Evolutionary conservation across 2,888 invertebrate genomes (phyloP), one percentile per base, ranked within the genome.

Genomic region (Pantelozetes paolii): DNA sequence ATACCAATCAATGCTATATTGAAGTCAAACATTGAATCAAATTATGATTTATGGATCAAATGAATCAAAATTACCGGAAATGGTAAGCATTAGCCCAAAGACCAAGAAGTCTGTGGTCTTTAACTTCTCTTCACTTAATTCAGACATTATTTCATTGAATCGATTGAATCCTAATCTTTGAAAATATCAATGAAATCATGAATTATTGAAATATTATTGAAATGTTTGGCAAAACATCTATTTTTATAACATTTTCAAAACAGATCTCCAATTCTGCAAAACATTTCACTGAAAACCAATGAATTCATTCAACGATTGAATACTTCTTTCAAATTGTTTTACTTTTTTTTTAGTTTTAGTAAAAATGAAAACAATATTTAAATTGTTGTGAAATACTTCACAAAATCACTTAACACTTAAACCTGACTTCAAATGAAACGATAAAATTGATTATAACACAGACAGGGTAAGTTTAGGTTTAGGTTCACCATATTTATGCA

Each of bases 1-100:
- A 94, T 80, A 8, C 94, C 94, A 77, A 94, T 92, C n/a, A 26
- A 42, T 42, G 70, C 74, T 74, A 18, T 11, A 54, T 32, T 67
- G 18, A 20, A 30, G 45, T 9, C 28, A 32, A 67, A 42, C 54
- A 71, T 28, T 13, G 2, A 50, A 18, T 15, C 26, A 8, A 20
- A 6, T 9, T 11, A 62, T 36, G 23, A 62, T 18, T 50, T 40
- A 45, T 42, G 23, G 30, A 28, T 15, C 20, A 48, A 13, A 20
- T 3, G 67, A 48, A 48, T 20, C 3, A 32, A 8, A 48, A 36
- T 73, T 70, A 74, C 70, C 32, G 8, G 74, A 76, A 20, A 74
- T 32, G 15, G 74, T n/a, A 13, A 76, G 71, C 72, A 74, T 74
- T 23, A 28, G n/a, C 26, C 67, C 54, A 28, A 74, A 76, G 15